Percentiles rank a stretch among this genome's conserved stretches.
phyloP scores from a whole-genome alignment of 2,797 vertebrate genomes.

The Podarcis lilfordi region DNA sequence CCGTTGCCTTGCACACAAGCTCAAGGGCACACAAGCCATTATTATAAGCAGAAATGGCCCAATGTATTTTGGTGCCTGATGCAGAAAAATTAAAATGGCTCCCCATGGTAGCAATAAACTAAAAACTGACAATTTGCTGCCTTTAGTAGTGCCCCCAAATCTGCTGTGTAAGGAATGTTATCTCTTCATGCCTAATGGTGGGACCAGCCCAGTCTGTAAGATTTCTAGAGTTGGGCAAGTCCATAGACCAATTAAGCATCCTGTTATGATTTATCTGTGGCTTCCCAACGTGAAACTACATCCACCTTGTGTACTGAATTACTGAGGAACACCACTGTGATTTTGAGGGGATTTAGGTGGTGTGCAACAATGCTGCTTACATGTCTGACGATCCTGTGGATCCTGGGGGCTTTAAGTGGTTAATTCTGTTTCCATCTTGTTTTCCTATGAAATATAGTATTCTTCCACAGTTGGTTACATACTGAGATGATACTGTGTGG shows the following conservation, averaged over 20 bases:
- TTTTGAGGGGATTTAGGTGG: no score
- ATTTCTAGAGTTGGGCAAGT: no score
- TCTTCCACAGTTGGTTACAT: no score
- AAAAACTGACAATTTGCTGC: neutral
- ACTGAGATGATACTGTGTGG: no score
- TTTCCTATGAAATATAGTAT: no score
- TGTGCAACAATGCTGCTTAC: no score
- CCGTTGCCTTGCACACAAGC: neutral
- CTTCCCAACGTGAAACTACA: neutral
- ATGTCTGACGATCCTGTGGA: no score
- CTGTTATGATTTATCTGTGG: neutral
- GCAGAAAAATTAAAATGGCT: conserved; percentile 1
- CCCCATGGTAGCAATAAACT: neutral
- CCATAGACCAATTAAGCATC: neutral
- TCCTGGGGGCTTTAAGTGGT: no score
- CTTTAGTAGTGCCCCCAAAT: neutral
- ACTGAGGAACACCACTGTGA: no score
- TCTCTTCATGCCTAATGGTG: neutral
- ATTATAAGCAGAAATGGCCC: neutral
- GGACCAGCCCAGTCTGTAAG: neutral
- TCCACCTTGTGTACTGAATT: neutral
- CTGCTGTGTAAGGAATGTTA: neutral
- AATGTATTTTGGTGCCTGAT: neutral
- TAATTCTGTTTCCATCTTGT: no score
- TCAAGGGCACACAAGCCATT: neutral